A percentile compares a stretch with the other conserved stretches of the same genome.
These are phyloP conservation scores for Hyaena hyaena DNA, from an alignment of 2,113 vertebrate species.

Conservation along the genomic window DNA sequence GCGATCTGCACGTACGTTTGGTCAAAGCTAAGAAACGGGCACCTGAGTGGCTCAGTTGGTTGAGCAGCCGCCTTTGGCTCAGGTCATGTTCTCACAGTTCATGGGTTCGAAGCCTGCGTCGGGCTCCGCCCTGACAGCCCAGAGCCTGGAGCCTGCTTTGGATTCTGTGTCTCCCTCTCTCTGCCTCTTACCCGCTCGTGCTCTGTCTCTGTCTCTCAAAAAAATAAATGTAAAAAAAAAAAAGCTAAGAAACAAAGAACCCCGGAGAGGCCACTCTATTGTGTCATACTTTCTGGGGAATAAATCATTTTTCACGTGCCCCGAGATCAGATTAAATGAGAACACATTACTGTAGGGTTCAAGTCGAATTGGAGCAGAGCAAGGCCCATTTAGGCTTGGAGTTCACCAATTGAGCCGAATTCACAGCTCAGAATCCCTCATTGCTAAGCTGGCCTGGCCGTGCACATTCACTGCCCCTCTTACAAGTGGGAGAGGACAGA, in stretches of 20 bases:
- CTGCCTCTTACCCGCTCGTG: no score
- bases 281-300: neutral
- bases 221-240: no score
- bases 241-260: neutral
- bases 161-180: no score
- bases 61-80: no score
- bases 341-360: neutral
- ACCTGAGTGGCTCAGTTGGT: no score
- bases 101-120: no score
- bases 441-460: neutral
- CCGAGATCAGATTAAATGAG: neutral
- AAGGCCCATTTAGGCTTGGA: neutral
- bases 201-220: no score
- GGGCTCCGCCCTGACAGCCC: no score
- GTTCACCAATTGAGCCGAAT: constrained; percentile 6
- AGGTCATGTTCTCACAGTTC: no score
- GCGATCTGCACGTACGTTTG: neutral
- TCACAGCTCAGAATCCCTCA: neutral
- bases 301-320: constrained; percentile 41
- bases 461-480: neutral
- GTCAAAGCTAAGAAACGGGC: neutral
- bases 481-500: neutral
- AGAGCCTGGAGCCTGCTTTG: no score
- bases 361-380: constrained; percentile 11
- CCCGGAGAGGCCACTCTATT: neutral